phyloP scores from a whole-genome alignment of 2,113 vertebrate species.

The Cephalopholis sonnerati region DNA sequence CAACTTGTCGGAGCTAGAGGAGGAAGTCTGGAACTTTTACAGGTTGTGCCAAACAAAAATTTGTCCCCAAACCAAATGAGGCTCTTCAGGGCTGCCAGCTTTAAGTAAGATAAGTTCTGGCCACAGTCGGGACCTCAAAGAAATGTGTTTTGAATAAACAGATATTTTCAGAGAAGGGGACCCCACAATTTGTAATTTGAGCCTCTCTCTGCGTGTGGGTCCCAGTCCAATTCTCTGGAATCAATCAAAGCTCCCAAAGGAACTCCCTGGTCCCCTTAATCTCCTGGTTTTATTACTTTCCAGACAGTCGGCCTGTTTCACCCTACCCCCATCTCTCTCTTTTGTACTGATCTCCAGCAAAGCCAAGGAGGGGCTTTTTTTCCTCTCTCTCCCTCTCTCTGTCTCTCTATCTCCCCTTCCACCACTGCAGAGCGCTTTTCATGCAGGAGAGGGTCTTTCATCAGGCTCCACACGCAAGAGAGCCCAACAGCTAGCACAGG shows the following conservation, averaged over 20 bases:
- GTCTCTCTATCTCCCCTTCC: constrained; percentile 63
- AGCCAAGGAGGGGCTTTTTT: constrained; percentile 78
- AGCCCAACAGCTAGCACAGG: constrained; percentile 62
- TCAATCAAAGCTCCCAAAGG: constrained; percentile 87
- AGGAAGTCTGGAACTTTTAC: constrained; percentile 32
- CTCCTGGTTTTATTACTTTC: constrained; percentile 90
- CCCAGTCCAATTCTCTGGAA: constrained; percentile 86
- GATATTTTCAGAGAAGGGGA: constrained; percentile 80
- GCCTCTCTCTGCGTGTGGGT: constrained; percentile 79
- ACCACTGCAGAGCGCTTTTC: constrained; percentile 82
- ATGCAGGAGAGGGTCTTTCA: constrained; percentile 83
- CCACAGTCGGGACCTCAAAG: constrained; percentile 57
- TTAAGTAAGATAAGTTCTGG: constrained; percentile 51
- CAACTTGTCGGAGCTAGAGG: constrained; percentile 19
- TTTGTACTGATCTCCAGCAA: constrained; percentile 86
- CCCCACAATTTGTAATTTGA: constrained; percentile 87
- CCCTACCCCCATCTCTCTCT: constrained; percentile 85
- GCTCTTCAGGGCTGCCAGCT: constrained; percentile 25
- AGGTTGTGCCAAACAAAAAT: constrained; percentile 43
- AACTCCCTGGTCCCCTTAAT: constrained; percentile 86
- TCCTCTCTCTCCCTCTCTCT: constrained; percentile 3
- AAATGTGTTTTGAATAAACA: constrained; percentile 84
- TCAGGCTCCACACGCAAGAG: constrained; percentile 78
- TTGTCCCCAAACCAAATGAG: constrained; percentile 9
- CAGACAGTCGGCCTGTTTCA: constrained; percentile 84